A percentile compares a stretch with the other conserved stretches of the same genome.
Conservation (phyloP, 1,140 invertebrate genomes). For the Drosophila sechellia region DNA sequence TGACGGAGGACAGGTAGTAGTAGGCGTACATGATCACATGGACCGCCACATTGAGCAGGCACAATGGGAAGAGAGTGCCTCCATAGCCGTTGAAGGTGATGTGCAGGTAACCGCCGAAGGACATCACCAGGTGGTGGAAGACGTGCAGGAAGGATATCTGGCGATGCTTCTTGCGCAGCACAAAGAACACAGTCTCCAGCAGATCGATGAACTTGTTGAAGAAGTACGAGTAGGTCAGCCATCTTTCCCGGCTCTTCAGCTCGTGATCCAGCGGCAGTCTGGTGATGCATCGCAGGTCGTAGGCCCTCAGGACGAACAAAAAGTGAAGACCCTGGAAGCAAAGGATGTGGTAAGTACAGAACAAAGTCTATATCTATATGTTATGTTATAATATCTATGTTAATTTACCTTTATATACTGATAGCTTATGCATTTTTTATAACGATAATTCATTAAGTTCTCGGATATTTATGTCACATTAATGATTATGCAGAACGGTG, state of each 20-base stretch:
- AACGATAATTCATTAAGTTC: too few relatives aligned
- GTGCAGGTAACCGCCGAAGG: background rate
- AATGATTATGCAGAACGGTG: background rate
- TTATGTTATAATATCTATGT: too few relatives aligned
- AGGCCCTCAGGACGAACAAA: constrained; percentile 8
- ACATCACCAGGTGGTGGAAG: constrained; percentile 86
- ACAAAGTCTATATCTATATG: too few relatives aligned
- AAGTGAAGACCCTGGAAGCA: constrained; percentile 28
- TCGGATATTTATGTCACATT: too few relatives aligned
- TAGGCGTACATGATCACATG: constrained; percentile 41
- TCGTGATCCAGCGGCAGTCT: constrained; percentile 46
- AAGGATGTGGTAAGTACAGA: background rate
- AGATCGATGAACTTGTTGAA: constrained; percentile 59
- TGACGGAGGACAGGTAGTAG: constrained; percentile 41
- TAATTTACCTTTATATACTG: too few relatives aligned
- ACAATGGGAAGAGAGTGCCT: constrained; percentile 85
- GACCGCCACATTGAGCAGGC: constrained; percentile 24
- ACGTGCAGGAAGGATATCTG: constrained; percentile 58
- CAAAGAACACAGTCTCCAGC: constrained; percentile 55
- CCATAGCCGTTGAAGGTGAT: constrained; percentile 78
- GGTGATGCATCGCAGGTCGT: constrained; percentile 32
- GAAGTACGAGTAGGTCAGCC: constrained; percentile 36
- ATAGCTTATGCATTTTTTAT: too few relatives aligned
- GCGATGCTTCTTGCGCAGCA: constrained; percentile 56
- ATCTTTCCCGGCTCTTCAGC: constrained; percentile 29